These are phyloP conservation scores for Polyergus mexicanus DNA, from an alignment of 1,140 invertebrate species.

Conservation along the genomic window DNA sequence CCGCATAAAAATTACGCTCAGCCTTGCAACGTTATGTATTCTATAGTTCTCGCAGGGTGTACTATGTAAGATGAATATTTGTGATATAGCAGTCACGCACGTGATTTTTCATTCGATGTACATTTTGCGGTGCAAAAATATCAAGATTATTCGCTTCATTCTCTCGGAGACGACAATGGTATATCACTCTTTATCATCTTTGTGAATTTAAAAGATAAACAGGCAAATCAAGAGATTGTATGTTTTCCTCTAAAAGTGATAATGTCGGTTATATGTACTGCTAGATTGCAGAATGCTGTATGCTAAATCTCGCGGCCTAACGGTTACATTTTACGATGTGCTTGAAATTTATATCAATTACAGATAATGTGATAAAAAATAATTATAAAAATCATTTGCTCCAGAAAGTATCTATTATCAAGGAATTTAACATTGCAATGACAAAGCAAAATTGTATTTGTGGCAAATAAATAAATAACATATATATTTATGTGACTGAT, in stretches of 20 bases:
- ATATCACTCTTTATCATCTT: conserved; percentile 42
- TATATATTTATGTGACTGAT: background rate
- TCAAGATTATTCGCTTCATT: background rate
- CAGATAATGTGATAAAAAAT: background rate
- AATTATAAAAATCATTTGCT: background rate
- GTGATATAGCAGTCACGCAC: conserved; percentile 11
- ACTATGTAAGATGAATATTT: conserved; percentile 11
- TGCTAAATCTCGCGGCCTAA: conserved; percentile 6
- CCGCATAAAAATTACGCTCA: conserved; percentile 46
- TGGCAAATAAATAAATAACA: background rate
- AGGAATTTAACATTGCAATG: background rate
- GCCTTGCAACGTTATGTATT: conserved; percentile 11
- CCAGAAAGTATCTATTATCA: background rate
- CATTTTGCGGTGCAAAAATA: background rate
- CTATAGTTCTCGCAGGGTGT: background rate
- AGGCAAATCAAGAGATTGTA: conserved; percentile 25
- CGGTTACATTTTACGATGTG: background rate
- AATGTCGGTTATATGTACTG: background rate
- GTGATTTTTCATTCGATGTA: conserved; percentile 18
- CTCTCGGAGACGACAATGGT: background rate
- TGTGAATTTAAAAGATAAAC: conserved; percentile 42
- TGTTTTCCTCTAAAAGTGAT: conserved; percentile 28
- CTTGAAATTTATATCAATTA: background rate
- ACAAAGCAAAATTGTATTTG: background rate
- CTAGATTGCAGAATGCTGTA: background rate